Conservation (phyloP, 2,113 vertebrate species). For the Macroglossus sobrinus region DNA sequence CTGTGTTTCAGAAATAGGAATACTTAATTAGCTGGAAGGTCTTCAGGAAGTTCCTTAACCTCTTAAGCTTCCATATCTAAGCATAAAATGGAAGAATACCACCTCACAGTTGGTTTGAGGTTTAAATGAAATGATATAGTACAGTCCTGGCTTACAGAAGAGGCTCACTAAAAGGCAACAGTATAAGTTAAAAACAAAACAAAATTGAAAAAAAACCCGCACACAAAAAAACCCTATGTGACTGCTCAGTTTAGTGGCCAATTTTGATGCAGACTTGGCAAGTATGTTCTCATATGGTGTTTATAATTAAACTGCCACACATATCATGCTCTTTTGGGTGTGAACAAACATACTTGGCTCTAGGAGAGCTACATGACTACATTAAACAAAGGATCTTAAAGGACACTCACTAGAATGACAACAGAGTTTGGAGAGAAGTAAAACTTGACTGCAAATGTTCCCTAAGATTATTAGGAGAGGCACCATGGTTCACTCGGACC, state of each 20-base stretch:
- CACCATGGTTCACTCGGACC: neutral
- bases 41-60: neutral
- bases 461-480: neutral
- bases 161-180: neutral
- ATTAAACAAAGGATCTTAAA: constrained; percentile 15
- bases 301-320: constrained; percentile 51
- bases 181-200: too few relatives aligned
- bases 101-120: neutral
- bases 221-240: neutral
- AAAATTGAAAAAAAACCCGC: neutral
- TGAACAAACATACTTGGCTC: constrained; percentile 62
- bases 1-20: neutral
- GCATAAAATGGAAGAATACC: neutral
- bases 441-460: neutral
- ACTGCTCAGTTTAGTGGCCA: constrained; percentile 15
- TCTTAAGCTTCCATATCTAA: neutral
- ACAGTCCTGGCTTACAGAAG: neutral
- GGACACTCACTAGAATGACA: neutral
- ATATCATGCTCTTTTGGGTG: constrained; percentile 45
- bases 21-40: neutral
- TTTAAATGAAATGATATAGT: neutral
- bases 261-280: constrained; percentile 49
- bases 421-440: neutral
- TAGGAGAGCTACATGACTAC: neutral
- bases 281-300: constrained; percentile 49